Conservation (phyloP, 2,797 vertebrate genomes). For the Limosa lapponica region DNA sequence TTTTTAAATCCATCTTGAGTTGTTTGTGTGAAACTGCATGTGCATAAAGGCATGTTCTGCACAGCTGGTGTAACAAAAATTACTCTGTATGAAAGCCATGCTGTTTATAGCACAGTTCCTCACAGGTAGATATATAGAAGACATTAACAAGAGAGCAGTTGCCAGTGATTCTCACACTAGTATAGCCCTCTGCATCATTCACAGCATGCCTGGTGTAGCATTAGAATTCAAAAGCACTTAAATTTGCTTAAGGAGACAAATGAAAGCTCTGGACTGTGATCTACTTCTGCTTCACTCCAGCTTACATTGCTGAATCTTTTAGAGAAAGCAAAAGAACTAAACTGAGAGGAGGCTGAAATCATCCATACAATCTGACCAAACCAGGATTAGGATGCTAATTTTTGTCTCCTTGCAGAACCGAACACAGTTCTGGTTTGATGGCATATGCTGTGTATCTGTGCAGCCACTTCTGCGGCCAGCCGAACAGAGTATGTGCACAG, state of each 20-base stretch:
- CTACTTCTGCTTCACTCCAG: not conserved
- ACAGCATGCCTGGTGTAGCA: not conserved
- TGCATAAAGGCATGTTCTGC: not conserved
- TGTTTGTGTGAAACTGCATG: not conserved
- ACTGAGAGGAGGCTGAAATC: not conserved
- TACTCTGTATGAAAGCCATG: not conserved
- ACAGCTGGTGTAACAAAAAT: not conserved
- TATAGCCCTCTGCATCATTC: not conserved
- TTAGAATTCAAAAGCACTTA: not conserved
- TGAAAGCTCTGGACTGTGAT: not conserved
- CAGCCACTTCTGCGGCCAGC: not conserved
- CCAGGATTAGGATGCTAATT: not conserved
- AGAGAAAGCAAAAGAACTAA: not conserved
- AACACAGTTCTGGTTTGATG: not conserved
- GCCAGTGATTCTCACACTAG: not conserved
- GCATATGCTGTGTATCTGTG: not conserved
- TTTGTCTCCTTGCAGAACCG: not conserved
- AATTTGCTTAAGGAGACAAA: not conserved
- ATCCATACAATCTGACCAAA: not conserved
- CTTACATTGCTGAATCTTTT: not conserved
- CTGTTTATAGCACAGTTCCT: not conserved
- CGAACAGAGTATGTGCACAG: not conserved
- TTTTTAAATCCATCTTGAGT: fast-evolving
- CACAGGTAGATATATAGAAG: not conserved
- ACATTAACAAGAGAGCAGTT: not conserved